phyloP scores from a whole-genome alignment of 2,113 vertebrate species.

The Clarias batrachus region DNA sequence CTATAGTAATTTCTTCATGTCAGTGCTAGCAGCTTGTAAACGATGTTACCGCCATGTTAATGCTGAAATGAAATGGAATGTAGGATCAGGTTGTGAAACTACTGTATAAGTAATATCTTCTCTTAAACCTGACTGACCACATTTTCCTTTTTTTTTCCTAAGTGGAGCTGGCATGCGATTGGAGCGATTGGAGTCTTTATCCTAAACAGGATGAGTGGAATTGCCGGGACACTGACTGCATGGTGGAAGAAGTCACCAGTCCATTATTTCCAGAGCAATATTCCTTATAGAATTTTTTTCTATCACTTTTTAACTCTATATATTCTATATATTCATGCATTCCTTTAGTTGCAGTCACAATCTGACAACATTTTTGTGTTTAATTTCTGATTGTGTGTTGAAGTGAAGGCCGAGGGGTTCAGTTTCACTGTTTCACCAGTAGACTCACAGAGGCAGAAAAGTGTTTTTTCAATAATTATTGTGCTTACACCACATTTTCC shows the following conservation, averaged over 20 bases:
- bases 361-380: not conserved
- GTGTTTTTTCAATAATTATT: slow-evolving; percentile 6
- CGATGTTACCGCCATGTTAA: too few relatives aligned
- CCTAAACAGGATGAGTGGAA: not conserved
- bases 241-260: not conserved
- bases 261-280: not conserved
- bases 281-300: not conserved
- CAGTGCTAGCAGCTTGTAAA: too few relatives aligned
- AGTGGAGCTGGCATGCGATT: not conserved
- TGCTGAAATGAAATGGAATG: too few relatives aligned
- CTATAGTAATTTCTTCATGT: not conserved
- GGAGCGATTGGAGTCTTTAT: too few relatives aligned
- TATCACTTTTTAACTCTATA: not conserved
- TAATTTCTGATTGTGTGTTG: not conserved
- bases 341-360: too few relatives aligned
- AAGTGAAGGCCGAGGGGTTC: not conserved
- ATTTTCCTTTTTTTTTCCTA: not conserved
- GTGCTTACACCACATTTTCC: not conserved
- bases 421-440: not conserved
- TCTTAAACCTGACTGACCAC: not conserved
- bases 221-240: not conserved
- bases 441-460: not conserved
- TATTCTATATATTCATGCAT: too few relatives aligned
- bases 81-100: not conserved
- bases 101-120: not conserved